Evolutionary conservation across 2,888 invertebrate species (phyloP), one percentile per base, ranked within the genome.

Genomic region (Aphrophora alni): DNA sequence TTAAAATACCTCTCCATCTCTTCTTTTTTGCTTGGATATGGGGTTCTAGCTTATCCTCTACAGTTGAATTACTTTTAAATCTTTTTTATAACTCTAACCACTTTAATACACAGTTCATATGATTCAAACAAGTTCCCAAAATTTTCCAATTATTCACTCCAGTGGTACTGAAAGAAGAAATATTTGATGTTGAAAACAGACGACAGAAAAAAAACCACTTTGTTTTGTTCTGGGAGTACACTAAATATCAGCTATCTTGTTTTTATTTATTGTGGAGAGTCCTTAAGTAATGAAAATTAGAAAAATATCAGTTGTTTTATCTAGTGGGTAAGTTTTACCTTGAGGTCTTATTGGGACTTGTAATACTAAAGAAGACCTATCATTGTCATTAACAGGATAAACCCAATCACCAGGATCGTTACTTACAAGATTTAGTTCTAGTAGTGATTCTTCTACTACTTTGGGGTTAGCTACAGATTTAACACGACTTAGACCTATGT

Each of bases 231-330:
- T 8, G 3, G 8, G 33, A 33, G 8, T 3, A 5, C 3, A 3
- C 33, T 33, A 33, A 33, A 3, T 33, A 33, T 5, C 8, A 8
- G 3, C 33, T 68, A 68, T 68, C 68, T 24, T 68, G 68, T 68
- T 68, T 68, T 68, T 68, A 3, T 68, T 68, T 68, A 68, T 68
- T 68, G 68, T 68, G 68, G 7, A 68, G 24, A 68, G 68, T 68
- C 24, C 68, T 68, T 21, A 68, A 24, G 24, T 68, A 10, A 68
- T 68, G 8, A 14, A 70, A 70, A 70, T 70, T 70, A 21, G 70
- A 70, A 21, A 70, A 70, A 70, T 70, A 21, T 21, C 21, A n/a
- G 70, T 70, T 70, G 27, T 70, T 70, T 70, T 70, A 70, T 70
- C 70, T 1, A 21, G 17, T 21, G 70, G 70, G 24, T 70, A 70